Evolutionary conservation across 2,113 vertebrate species (phyloP), one percentile per base, ranked within the genome.

Genomic region (Alligator mississippiensis): DNA sequence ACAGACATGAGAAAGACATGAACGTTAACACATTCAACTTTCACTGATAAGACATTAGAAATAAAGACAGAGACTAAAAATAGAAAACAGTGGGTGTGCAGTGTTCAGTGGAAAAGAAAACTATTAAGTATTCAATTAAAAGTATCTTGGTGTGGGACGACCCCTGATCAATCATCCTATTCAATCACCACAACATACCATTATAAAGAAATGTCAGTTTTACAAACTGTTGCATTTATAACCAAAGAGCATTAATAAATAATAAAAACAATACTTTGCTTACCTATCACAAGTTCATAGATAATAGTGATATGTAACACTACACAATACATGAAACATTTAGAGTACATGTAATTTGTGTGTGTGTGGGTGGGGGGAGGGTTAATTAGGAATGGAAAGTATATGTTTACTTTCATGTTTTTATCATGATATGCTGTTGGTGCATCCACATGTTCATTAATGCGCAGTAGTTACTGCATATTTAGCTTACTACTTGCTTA

Each of bases 81-180:
- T 11, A 87, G 60, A 64, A 87, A 47, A 90, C 10, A 28, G 10
- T 55, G 28, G 5, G 90, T 83, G 9, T 80, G 22, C 87, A 85
- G 11, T 84, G 79, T 92, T 93, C 88, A 87, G 63, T 92, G 68
- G 28, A 95, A 79, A 3, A 89, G 10, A 85, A 90, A 88, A 83
- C 82, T 81, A 77, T 19, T 82, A 90, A 84, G 83, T 2, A 85
- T 81, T 93, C 54, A 83, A 38, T 91, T 93, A 92, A 88, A 91
- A 55, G 28, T 63, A 21, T 68, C 58, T 89, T 57, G 68, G 60
- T 47, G 47, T 9, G 47, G 54, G 57, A 90, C 58, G 84, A 95
- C 80, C 1, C 4, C 38, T 7, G 5, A 81, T 93, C 60, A 91
- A 18, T 94, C 79, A 78, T 84, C 64, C 66, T 80, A 82, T 93